Conservation (phyloP, 2,888 invertebrate genomes). For the Tanytarsus gracilentus region DNA sequence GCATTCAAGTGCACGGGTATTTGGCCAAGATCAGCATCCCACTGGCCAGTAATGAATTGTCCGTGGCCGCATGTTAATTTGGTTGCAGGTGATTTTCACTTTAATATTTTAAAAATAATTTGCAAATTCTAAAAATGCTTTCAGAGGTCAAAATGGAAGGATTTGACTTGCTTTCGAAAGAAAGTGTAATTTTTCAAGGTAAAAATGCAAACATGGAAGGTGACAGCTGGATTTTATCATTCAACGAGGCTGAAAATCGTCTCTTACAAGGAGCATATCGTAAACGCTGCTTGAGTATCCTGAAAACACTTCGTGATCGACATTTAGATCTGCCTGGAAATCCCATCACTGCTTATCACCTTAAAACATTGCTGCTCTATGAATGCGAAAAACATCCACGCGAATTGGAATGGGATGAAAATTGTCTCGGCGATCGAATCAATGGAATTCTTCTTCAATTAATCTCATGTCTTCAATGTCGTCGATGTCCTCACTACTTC, state of each 20-base stretch:
- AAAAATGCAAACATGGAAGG: slow-evolving; percentile 90
- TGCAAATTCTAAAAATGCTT: background rate
- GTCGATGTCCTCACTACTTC: slow-evolving; percentile 92
- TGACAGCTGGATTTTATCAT: slow-evolving; percentile 84
- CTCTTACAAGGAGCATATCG: slow-evolving; percentile 58
- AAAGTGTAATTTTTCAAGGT: slow-evolving; percentile 73
- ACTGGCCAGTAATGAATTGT: slow-evolving; percentile 86
- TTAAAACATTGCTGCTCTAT: slow-evolving; percentile 82
- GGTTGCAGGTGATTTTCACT: slow-evolving; percentile 51
- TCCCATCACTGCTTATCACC: slow-evolving; percentile 84
- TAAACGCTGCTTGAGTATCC: slow-evolving; percentile 74
- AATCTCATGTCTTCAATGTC: slow-evolving; percentile 90
- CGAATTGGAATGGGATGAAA: slow-evolving; percentile 91
- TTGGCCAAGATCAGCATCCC: slow-evolving; percentile 90
- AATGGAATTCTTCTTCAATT: slow-evolving; percentile 91
- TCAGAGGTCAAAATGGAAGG: slow-evolving; percentile 87
- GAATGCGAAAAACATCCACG: slow-evolving; percentile 95
- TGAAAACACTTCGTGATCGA: slow-evolving; percentile 84
- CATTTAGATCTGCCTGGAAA: slow-evolving; percentile 83
- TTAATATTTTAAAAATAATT: background rate
- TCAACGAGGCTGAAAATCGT: slow-evolving; percentile 79
- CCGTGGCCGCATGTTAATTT: slow-evolving; percentile 91
- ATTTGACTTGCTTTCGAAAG: slow-evolving; percentile 86
- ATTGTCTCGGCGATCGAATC: slow-evolving; percentile 81
- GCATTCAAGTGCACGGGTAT: slow-evolving; percentile 90